These are phyloP conservation scores for Anguilla obscura DNA, from an alignment of 2,797 vertebrate species.

Conservation along the genomic window DNA sequence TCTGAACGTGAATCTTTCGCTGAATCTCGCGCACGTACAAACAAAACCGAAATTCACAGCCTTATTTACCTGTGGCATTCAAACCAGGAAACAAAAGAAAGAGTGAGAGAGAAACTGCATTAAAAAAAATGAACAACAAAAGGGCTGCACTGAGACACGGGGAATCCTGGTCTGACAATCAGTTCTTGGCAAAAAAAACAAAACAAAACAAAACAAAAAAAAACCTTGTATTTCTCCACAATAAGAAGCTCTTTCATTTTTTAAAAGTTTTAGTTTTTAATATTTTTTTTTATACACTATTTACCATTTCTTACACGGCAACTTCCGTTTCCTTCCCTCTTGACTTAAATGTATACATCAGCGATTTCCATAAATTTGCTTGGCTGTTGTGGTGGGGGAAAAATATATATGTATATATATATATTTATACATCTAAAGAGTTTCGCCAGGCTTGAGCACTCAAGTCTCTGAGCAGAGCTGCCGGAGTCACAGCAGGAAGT, in stretches of 20 bases:
- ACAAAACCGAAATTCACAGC: constrained; percentile 89
- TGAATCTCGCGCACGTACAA: constrained; percentile 78
- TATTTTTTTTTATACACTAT: constrained; percentile 45
- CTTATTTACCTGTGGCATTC: constrained; percentile 74
- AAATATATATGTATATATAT: constrained; percentile 64
- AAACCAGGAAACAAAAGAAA: constrained; percentile 69
- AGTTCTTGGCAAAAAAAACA: constrained; percentile 49
- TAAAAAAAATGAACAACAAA: neutral
- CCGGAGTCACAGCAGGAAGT: constrained; percentile 71
- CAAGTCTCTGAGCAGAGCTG: constrained; percentile 85
- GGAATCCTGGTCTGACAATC: constrained; percentile 71
- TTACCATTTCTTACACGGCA: constrained; percentile 47
- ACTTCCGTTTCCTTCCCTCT: constrained; percentile 43
- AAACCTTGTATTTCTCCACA: constrained; percentile 43
- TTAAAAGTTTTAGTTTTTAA: constrained; percentile 51
- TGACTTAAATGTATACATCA: constrained; percentile 54
- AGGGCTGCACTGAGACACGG: constrained; percentile 64
- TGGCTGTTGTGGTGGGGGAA: constrained; percentile 59
- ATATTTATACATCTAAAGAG: constrained; percentile 72
- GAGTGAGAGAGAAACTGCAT: constrained; percentile 30
- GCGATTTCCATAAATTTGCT: constrained; percentile 46
- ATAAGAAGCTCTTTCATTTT: constrained; percentile 58
- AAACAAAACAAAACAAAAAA: neutral
- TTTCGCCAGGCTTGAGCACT: constrained; percentile 85
- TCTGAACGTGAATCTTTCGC: constrained; percentile 52